These are phyloP conservation scores for Drosophila ercepeae DNA, from an alignment of 1,140 invertebrate species.

Conservation along the genomic window DNA sequence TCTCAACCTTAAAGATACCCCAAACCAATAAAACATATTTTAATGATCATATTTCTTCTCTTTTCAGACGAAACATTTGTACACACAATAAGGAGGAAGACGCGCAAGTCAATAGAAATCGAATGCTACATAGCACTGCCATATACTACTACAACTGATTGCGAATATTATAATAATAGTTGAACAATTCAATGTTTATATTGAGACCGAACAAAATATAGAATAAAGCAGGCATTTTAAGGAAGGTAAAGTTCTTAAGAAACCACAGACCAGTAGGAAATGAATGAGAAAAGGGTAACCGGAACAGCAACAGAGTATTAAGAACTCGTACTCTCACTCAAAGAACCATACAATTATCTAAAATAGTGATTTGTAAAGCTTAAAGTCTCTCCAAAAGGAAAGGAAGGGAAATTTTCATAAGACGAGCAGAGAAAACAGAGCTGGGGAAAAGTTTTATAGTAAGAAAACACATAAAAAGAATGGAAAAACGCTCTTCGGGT, in stretches of 20 bases:
- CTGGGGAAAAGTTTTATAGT: slow-evolving; percentile 50
- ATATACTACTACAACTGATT: slow-evolving; percentile 55
- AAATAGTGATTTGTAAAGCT: slow-evolving; percentile 48
- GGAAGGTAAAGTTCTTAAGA: slow-evolving; percentile 47
- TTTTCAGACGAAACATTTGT: slow-evolving; percentile 46
- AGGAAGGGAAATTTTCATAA: slow-evolving; percentile 14
- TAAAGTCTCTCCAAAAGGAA: slow-evolving; percentile 17
- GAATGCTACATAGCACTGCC: slow-evolving; percentile 71
- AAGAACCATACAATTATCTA: slow-evolving; percentile 16
- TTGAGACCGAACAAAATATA: slow-evolving; percentile 32
- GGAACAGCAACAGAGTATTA: slow-evolving; percentile 38
- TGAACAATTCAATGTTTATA: slow-evolving; percentile 50
- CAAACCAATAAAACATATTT: neutral
- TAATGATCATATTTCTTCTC: neutral
- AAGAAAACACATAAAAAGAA: slow-evolving; percentile 41
- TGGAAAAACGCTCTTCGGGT: slow-evolving; percentile 66
- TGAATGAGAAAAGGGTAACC: slow-evolving; percentile 22
- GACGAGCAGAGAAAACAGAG: slow-evolving; percentile 22
- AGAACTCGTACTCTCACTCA: slow-evolving; percentile 1
- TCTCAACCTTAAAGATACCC: neutral
- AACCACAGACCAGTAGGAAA: slow-evolving; percentile 31
- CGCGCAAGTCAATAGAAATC: slow-evolving; percentile 61
- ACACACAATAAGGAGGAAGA: slow-evolving; percentile 11
- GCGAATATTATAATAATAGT: slow-evolving; percentile 37
- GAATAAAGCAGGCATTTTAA: slow-evolving; percentile 24